Base-by-base conservation (phyloP, 1,140 invertebrate species). In the Stenopsyche tienmushanensis region DNA sequence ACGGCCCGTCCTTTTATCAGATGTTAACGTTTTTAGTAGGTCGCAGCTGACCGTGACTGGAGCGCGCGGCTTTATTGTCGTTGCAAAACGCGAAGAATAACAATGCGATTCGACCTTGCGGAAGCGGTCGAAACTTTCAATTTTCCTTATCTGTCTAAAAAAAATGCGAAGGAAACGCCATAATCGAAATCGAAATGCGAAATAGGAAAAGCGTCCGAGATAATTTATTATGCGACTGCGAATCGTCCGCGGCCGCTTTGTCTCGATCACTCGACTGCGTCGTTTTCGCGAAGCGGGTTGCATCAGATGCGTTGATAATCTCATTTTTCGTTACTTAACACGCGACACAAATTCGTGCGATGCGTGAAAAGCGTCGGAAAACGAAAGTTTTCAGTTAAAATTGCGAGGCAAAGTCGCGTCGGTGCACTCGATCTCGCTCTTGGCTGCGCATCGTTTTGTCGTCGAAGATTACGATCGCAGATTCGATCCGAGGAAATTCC, bases 101-200 rank as follows among this genome's bases (percentile, higher is more conserved):
- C 55, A 58, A 58, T 42, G 39, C 18, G 55, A 13, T 5, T 9
- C 55, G 55, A 26, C 55, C 55, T 58, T 58, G 55, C 41, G 18
- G 39, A 44, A 54, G 10, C 52, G n/a, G 25, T n/a, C 23, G n/a
- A 44, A 42, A 42, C 39, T 58, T 58, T 44, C 34, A 26, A 15
- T 58, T 58, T 58, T 58, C 44, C 55, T 58, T 58, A 58, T 58
- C 55, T 58, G 1, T 24, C 26, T 21, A 20, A 5, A 26, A 54
- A 24, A 24, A 26, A 54, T 24, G 15, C 24, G 52, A 54, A 54
- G 52, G 52, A 54, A 54, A 54, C 52, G 3, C 23, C 10, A 15
- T 24, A 15, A 1, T 25, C 52, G 23, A 25, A 54, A 54, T 41
- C 44, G 55, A 13, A 58, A 44, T 23, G 7, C 10, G 29, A 58